These are phyloP conservation scores for Nemopilema nomurai DNA, from an alignment of 30 jellyfish, hydroid and myxozoan genomes.

Conservation along the genomic window DNA sequence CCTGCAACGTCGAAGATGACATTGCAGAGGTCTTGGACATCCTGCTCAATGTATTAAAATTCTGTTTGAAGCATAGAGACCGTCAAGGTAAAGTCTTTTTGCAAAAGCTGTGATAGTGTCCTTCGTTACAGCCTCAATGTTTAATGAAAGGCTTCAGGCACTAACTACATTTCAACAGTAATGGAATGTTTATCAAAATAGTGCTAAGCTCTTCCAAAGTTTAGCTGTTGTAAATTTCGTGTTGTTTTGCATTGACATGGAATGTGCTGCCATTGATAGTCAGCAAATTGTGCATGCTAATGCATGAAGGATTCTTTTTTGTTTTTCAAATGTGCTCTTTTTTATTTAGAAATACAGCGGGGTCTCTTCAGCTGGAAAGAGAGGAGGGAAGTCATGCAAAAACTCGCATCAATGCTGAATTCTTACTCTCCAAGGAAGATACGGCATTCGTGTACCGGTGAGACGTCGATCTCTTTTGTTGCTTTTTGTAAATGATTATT, in stretches of 20 bases:
- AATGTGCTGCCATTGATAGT: neutral
- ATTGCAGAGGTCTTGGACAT: slow-evolving; percentile 81
- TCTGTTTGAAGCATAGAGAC: slow-evolving; percentile 66
- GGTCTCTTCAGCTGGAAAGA: slow-evolving; percentile 78
- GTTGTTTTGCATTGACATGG: neutral
- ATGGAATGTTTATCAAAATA: too few species aligned
- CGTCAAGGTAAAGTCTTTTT: slow-evolving; percentile 60
- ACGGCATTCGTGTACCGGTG: slow-evolving; percentile 80
- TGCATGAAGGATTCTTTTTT: too few species aligned
- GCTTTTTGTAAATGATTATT: neutral
- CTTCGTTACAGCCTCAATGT: too few species aligned
- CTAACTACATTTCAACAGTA: too few species aligned
- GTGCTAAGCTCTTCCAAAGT: too few species aligned
- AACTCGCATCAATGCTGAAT: slow-evolving; percentile 81
- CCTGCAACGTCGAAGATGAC: slow-evolving; percentile 86
- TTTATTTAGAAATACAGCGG: slow-evolving; percentile 60
- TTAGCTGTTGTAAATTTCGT: too few species aligned
- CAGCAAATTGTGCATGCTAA: too few species aligned
- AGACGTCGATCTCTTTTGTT: neutral
- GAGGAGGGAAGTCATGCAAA: slow-evolving; percentile 86
- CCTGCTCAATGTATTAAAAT: slow-evolving; percentile 68
- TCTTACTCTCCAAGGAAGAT: slow-evolving; percentile 84
- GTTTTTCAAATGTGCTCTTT: neutral
- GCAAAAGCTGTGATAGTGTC: too few species aligned
- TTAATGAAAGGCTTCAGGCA: too few species aligned